Evolutionary conservation across 2,797 vertebrate genomes (phyloP), one percentile per base, ranked within the genome.

Genomic region (Aselliscus stoliczkanus): DNA sequence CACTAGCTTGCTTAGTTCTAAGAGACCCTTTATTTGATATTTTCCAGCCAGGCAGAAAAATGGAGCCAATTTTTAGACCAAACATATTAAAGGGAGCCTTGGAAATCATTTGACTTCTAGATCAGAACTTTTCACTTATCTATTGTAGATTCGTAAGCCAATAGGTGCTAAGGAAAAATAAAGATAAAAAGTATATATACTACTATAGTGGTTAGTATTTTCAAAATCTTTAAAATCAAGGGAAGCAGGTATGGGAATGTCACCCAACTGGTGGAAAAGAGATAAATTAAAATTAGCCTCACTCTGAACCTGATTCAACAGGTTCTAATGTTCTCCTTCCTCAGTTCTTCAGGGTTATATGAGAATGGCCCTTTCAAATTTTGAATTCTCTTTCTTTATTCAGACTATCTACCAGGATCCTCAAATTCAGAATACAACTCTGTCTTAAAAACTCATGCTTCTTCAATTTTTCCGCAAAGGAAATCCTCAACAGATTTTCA

Each of bases 361-460:
- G n/a, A 92, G 42, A 82, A 47, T 8, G 92, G 25, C n/a, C 20
- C n/a, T 90, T 93, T 95, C 15, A 8, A 82, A 70, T 56, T 75
- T 10, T 92, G 90, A 92, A 83, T 96, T 85, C 73, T 44, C 47
- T 93, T 72, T 90, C 21, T 87, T 94, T 94, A 90, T 72, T 92
- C 47, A 91, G 69, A 72, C n/a, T 81, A 9, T 64, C 29, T 81
- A 7, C 58, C 85, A 93, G 70, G 54, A 73, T 77, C 12, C 23
- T 42, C 54, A 88, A 84, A 96, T 77, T 90, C 52, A 72, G 62
- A 95, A 3, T 20, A 44, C 31, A 83, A 31, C 18, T 87, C 82
- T 54, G 17, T 88, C 39, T 56, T 88, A 81, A 83, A 89, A 90
- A 52, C 86, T 82, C 47, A 80, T 20, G 42, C 20, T 94, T 92